A percentile compares a stretch with the other conserved stretches of the same genome.
phyloP scores from a whole-genome alignment of 1,140 invertebrate species.

The Panagrolaimus sp. region DNA sequence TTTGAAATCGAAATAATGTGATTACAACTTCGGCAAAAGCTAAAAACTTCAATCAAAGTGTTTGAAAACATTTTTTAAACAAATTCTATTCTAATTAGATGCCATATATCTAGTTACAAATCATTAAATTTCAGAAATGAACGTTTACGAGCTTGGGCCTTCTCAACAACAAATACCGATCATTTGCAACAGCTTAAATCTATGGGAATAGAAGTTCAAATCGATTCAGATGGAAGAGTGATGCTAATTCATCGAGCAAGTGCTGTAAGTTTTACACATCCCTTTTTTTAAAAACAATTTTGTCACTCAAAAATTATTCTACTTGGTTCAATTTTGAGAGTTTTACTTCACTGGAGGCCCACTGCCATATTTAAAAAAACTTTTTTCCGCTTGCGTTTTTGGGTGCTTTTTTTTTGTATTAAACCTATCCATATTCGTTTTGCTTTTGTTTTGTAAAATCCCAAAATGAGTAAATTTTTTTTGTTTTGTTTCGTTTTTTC shows the following conservation, averaged over 20 bases:
- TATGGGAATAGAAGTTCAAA: conserved; percentile 88
- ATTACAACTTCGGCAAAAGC: too few species aligned
- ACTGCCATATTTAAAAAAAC: conserved; percentile 1
- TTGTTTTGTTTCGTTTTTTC: neutral
- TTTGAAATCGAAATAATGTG: too few species aligned
- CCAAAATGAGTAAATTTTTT: neutral
- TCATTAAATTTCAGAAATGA: conserved; percentile 37
- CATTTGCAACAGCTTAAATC: conserved; percentile 78
- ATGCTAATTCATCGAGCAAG: conserved; percentile 73
- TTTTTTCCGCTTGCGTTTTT: neutral
- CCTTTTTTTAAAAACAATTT: neutral
- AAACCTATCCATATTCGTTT: too few species aligned
- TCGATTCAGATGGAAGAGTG: conserved; percentile 77
- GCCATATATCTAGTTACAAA: too few species aligned
- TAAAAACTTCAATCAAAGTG: too few species aligned
- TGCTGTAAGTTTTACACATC: conserved; percentile 56
- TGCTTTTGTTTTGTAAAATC: too few species aligned
- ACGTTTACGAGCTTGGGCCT: conserved; percentile 60
- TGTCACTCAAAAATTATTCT: too few species aligned
- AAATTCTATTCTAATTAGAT: too few species aligned
- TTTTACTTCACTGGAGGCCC: conserved; percentile 3
- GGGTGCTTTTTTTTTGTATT: too few species aligned
- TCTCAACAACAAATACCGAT: conserved; percentile 74
- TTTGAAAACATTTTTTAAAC: neutral
- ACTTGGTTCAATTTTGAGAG: too few species aligned